A percentile compares a stretch with the other conserved stretches of the same genome.
Evolutionary conservation across 2,888 invertebrate species (phyloP).

Genomic region (Rosalia funebris): DNA sequence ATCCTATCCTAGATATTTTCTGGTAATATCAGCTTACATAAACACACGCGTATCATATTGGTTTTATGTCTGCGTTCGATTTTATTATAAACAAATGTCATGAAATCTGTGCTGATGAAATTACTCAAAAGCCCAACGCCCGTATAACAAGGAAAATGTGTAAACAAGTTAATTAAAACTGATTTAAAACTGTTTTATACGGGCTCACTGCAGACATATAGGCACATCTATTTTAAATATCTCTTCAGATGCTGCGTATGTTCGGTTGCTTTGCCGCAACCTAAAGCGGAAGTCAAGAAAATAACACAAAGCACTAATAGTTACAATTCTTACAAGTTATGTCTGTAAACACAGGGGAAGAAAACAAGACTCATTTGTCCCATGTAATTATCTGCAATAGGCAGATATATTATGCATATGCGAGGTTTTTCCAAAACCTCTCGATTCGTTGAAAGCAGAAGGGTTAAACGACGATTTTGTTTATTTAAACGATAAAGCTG

Average conservation of each 20-base stretch:
- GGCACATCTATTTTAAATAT: too few species aligned
- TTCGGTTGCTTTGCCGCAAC: too few species aligned
- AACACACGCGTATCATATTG: constrained; percentile 1
- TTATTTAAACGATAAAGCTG: not conserved
- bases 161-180: constrained; percentile 8
- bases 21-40: constrained; percentile 5
- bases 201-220: constrained; percentile 4
- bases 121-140: constrained; percentile 3
- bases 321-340: too few species aligned
- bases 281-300: too few species aligned
- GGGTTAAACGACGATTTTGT: not conserved
- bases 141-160: constrained; percentile 5
- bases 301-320: too few species aligned
- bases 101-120: constrained; percentile 5
- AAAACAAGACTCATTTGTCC: too few species aligned
- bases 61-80: constrained; percentile 1
- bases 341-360: too few species aligned
- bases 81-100: constrained; percentile 5
- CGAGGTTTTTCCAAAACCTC: not conserved
- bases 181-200: constrained; percentile 14
- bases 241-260: too few species aligned
- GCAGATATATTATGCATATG: too few species aligned
- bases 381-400: too few species aligned
- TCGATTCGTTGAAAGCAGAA: too few species aligned
- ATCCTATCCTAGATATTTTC: not conserved